Evolutionary conservation across 2,797 vertebrate genomes (phyloP), one percentile per base, ranked within the genome.

Genomic region (Sebastes trivittatus): DNA sequence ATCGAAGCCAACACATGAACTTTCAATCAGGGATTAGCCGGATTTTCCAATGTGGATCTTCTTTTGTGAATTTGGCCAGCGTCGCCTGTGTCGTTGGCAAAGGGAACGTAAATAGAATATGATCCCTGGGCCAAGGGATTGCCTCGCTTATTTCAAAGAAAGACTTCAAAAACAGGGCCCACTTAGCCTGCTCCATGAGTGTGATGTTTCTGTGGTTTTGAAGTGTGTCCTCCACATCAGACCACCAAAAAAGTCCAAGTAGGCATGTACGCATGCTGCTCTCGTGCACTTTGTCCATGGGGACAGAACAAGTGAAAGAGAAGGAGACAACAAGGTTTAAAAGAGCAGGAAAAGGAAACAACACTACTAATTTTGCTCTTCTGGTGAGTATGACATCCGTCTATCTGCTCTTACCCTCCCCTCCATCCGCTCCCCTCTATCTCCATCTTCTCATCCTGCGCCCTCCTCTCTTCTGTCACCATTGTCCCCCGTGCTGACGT

Each of bases 21-120:
- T 96, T 96, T 96, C 95, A 96, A 96, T 96, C 96, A 95, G 95
- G 96, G 96, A 96, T 96, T 96, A 96, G 96, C 95, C 95, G 96
- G 96, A 96, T 96, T 96, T 96, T 96, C 95, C 95, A 95, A 96
- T 96, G 96, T 96, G 96, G 96, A 96, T 96, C 96, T 96, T 96
- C 96, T 96, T 96, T 96, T 95, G 96, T 96, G 95, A 96, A 96
- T 96, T 96, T 96, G 96, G 96, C 95, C 95, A 94, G 95, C 95
- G 87, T 95, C 92, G 95, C 94, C 95, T 95, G 94, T 95, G 95
- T 96, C 94, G 92, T 91, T 96, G 96, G 96, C 96, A 96, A 93
- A 90, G 94, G 89, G 91, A 96, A 95, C 92, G 95, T 96, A 96
- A 96, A 96, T 96, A 96, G 95, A 96, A 96, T 96, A 96, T 95